Conservation (phyloP, 2,888 invertebrate genomes). For the Globia sparganii region DNA sequence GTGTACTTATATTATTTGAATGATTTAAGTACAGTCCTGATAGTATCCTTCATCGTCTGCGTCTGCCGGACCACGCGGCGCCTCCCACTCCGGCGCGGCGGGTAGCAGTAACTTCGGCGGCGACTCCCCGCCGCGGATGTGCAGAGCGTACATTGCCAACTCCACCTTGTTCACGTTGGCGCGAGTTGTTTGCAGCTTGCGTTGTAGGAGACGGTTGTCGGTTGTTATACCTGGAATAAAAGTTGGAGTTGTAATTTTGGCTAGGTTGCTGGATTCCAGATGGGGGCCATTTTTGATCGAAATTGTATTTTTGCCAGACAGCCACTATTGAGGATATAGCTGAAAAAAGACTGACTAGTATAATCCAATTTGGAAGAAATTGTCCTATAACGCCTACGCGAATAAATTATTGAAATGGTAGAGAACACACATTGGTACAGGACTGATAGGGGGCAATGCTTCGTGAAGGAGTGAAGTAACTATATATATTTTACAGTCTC, state of each 20-base stretch:
- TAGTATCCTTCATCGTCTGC: conserved; percentile 85
- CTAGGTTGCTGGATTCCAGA: background rate
- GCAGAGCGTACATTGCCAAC: conserved; percentile 94
- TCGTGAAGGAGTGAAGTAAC: background rate
- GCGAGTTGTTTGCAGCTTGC: conserved; percentile 93
- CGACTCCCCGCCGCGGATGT: conserved; percentile 95
- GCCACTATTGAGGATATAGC: background rate
- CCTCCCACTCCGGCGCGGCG: conserved; percentile 72
- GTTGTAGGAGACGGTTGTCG: conserved; percentile 88
- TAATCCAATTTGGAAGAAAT: background rate
- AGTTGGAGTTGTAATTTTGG: background rate
- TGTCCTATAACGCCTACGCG: background rate
- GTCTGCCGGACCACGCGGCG: conserved; percentile 68
- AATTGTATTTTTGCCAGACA: background rate
- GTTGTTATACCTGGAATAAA: conserved; percentile 75
- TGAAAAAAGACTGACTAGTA: background rate
- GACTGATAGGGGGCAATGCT: background rate
- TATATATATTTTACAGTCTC: background rate
- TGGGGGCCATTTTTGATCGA: background rate
- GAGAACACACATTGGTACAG: background rate
- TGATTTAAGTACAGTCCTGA: conserved; percentile 42
- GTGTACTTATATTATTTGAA: background rate
- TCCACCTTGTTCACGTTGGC: conserved; percentile 96
- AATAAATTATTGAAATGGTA: background rate
- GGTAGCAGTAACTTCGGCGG: conserved; percentile 88